These are phyloP conservation scores for Mythimna ferrago DNA, from an alignment of 2,888 invertebrate species.

Conservation along the genomic window DNA sequence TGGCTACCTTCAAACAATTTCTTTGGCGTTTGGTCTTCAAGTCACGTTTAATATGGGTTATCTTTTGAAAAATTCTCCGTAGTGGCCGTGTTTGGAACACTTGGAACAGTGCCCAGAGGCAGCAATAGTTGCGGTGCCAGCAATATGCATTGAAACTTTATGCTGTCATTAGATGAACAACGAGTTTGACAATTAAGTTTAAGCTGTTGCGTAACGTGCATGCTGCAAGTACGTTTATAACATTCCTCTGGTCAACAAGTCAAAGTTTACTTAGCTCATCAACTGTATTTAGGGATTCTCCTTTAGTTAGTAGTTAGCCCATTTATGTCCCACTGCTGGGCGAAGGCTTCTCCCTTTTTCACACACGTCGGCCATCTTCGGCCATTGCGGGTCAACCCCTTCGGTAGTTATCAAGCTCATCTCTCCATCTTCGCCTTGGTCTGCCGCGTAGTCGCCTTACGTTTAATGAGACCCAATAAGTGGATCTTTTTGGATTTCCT, in stretches of 20 bases:
- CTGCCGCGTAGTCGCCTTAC: too few species aligned
- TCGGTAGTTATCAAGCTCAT: too few species aligned
- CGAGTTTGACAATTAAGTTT: slow-evolving; percentile 5
- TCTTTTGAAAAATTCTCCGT: slow-evolving; percentile 27
- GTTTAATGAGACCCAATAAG: too few species aligned
- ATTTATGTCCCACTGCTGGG: too few species aligned
- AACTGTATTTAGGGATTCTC: neutral
- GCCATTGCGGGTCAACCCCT: too few species aligned
- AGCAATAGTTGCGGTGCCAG: slow-evolving; percentile 15
- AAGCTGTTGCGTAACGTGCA: neutral
- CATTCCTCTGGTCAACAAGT: too few species aligned
- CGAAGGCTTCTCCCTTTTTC: too few species aligned
- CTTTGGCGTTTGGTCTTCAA: slow-evolving; percentile 14
- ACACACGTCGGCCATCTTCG: too few species aligned
- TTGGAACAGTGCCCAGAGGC: slow-evolving; percentile 44
- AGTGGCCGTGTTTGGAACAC: slow-evolving; percentile 9
- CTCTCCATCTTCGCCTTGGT: too few species aligned
- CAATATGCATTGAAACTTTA: slow-evolving; percentile 38
- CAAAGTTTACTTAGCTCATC: neutral
- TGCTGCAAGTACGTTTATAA: neutral
- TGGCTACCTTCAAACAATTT: neutral
- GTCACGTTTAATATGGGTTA: slow-evolving; percentile 38
- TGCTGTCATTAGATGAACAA: slow-evolving; percentile 17
- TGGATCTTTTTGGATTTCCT: too few species aligned
- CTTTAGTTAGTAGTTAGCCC: too few species aligned